Evolutionary conservation across 2,888 invertebrate genomes (phyloP).

Genomic region (Opisthograptis luteolata): DNA sequence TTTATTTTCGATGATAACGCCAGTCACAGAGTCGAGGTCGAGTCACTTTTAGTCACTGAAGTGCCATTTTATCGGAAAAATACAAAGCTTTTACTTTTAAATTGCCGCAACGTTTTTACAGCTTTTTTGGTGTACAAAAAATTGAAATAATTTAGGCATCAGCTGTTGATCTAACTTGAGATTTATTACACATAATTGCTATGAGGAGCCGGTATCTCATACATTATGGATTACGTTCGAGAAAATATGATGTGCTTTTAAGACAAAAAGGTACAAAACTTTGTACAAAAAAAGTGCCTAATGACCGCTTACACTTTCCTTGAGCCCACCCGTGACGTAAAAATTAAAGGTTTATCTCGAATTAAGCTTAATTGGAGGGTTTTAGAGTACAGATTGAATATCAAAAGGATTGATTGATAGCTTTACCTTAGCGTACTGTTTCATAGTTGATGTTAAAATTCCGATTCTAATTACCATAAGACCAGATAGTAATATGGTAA

Average conservation of each 20-base stretch:
- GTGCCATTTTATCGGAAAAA: constrained; percentile 55
- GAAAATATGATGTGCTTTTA: constrained; percentile 71
- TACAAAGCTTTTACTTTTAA: constrained; percentile 50
- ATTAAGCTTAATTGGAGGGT: constrained; percentile 82
- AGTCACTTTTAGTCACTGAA: constrained; percentile 67
- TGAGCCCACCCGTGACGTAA: constrained; percentile 77
- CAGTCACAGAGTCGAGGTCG: constrained; percentile 51
- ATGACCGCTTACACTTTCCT: constrained; percentile 76
- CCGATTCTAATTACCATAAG: constrained; percentile 53
- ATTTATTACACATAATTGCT: constrained; percentile 83
- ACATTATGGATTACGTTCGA: constrained; percentile 76
- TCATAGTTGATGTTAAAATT: constrained; percentile 54
- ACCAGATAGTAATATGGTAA: constrained; percentile 34
- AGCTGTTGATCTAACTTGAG: constrained; percentile 73
- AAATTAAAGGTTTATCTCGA: constrained; percentile 82
- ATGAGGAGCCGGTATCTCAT: constrained; percentile 72
- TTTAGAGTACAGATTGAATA: constrained; percentile 78
- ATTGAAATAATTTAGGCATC: constrained; percentile 58
- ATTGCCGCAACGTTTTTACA: constrained; percentile 21
- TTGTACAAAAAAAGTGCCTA: constrained; percentile 68
- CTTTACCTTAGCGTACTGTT: constrained; percentile 57
- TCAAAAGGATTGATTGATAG: constrained; percentile 77
- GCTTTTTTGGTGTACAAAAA: constrained; percentile 15
- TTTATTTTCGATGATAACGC: constrained; percentile 79
- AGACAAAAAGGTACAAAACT: constrained; percentile 75